Evolutionary conservation across 2,797 vertebrate genomes (phyloP).

Genomic region (Rhincodon typus): DNA sequence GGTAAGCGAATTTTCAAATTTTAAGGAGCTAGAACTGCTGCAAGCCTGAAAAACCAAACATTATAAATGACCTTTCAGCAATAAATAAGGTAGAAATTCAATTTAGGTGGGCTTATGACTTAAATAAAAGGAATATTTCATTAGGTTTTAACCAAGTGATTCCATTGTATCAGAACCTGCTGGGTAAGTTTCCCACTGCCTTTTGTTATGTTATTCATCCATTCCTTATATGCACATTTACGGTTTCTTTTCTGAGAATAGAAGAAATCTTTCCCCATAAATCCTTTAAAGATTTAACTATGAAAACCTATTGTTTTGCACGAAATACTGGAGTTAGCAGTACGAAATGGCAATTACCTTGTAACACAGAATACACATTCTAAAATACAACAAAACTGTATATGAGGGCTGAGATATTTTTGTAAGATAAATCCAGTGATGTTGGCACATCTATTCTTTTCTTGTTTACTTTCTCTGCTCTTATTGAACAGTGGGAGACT

Average conservation of each 20-base stretch:
- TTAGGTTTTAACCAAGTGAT: background rate
- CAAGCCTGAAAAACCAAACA: background rate
- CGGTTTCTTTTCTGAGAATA: background rate
- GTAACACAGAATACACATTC: background rate
- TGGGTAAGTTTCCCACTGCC: background rate
- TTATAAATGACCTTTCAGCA: background rate
- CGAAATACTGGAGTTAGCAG: background rate
- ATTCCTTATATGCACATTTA: background rate
- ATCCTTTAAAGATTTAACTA: background rate
- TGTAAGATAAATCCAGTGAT: background rate
- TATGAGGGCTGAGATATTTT: background rate
- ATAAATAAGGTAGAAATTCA: background rate
- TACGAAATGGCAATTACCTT: background rate
- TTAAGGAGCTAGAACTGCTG: background rate
- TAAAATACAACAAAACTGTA: background rate
- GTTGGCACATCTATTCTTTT: background rate
- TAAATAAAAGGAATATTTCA: background rate
- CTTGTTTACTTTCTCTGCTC: background rate
- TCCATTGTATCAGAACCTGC: background rate
- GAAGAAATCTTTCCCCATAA: background rate
- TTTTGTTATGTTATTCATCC: background rate
- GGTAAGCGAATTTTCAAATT: background rate
- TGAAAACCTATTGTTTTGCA: conserved; percentile 11
- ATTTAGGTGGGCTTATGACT: background rate
- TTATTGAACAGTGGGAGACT: background rate